These are phyloP conservation scores for Pseudomyrmex flavicornis DNA, from an alignment of 1,140 invertebrate genomes.

Conservation along the genomic window DNA sequence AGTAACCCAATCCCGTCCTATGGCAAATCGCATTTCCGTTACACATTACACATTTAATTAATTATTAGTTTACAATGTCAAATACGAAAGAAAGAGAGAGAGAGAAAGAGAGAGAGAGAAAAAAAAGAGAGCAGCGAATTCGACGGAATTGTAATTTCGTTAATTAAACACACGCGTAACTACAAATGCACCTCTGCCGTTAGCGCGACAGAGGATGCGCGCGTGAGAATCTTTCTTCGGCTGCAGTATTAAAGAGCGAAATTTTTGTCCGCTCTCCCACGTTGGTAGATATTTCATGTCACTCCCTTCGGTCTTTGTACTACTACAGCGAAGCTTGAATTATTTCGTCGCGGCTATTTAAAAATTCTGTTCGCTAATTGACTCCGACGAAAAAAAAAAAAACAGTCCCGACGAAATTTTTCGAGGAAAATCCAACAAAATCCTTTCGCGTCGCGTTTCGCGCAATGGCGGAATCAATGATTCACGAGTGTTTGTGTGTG, in stretches of 20 bases:
- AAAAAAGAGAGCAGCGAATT: background rate
- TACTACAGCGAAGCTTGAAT: background rate
- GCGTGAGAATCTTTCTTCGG: background rate
- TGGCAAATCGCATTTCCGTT: conserved; percentile 24
- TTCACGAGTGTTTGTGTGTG: background rate
- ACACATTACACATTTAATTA: conserved; percentile 36
- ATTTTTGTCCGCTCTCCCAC: background rate
- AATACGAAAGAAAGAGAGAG: background rate
- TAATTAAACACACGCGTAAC: conserved; percentile 40
- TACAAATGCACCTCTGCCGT: background rate
- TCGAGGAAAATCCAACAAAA: conserved; percentile 11
- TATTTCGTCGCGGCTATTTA: background rate
- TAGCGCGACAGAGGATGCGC: conserved; percentile 1
- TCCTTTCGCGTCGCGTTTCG: conserved; percentile 1
- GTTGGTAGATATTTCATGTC: background rate
- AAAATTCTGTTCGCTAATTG: conserved; percentile 10
- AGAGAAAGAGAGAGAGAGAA: background rate
- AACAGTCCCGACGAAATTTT: background rate
- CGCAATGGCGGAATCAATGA: conserved; percentile 15
- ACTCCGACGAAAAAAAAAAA: background rate
- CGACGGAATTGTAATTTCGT: conserved; percentile 24
- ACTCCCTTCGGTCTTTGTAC: background rate
- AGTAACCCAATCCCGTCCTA: conserved; percentile 33
- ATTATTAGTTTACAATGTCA: conserved; percentile 43
- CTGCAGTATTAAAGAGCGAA: conserved; percentile 2